A percentile compares a stretch with the other conserved stretches of the same genome.
These are phyloP conservation scores for rat (Rattus norvegicus) DNA, from an alignment of 2,113 vertebrate species.

Conservation along the genomic window DNA sequence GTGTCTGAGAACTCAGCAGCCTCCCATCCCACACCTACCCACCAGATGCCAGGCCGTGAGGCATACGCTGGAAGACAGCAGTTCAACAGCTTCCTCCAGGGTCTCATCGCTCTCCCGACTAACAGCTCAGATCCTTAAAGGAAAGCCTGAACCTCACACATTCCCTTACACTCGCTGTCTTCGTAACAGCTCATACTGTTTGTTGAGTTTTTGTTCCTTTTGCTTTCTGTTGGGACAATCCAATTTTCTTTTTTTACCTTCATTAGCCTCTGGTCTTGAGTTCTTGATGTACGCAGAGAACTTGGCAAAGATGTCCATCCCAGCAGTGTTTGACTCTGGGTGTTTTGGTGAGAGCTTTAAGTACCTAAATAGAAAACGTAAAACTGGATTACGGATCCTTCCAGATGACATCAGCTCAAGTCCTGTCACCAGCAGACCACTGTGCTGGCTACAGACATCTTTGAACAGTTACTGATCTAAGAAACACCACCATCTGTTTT, in stretches of 20 bases:
- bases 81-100: not conserved
- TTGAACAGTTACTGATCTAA: constrained; percentile 25
- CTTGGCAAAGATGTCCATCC: constrained; percentile 99
- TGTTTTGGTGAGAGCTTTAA: constrained; percentile 95
- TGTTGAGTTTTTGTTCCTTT: not conserved
- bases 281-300: constrained; percentile 99
- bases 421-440: not conserved
- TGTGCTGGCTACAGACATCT: not conserved
- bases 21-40: not conserved
- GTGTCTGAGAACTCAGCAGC: not conserved
- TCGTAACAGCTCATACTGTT: not conserved
- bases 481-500: constrained; percentile 44
- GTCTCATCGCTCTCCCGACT: not conserved
- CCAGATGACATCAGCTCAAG: not conserved
- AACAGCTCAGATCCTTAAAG: not conserved
- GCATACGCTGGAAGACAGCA: not conserved
- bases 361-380: constrained; percentile 85
- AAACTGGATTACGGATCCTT: constrained; percentile 25
- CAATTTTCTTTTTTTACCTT: constrained; percentile 88
- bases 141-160: not conserved
- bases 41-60: not conserved
- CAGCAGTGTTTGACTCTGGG: constrained; percentile 98
- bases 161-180: not conserved
- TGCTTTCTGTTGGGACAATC: not conserved
- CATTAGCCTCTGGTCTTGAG: constrained; percentile 96